Base-by-base conservation (phyloP, 1,140 invertebrate species). In the Luehdorfia chinensis region DNA sequence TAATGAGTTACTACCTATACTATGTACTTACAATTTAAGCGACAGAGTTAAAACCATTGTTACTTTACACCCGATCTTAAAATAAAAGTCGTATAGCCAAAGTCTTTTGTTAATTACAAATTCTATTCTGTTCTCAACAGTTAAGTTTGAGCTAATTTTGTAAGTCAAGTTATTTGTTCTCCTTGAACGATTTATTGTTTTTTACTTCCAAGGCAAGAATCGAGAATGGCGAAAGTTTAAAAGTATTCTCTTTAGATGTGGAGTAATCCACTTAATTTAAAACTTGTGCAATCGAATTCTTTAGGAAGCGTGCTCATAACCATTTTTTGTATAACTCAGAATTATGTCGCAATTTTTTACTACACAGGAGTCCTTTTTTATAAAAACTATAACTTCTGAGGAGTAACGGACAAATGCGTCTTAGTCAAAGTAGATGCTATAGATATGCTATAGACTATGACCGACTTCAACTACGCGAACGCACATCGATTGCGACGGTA, bases 161-260 rank as follows among this genome's bases (percentile, higher is more conserved):
- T 59, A 59, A 63, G 51, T 66, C 57, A 47, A 76, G 58, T 64
- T 74, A 67, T 72, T 69, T 70, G 68, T 72, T 74, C 63, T 63
- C 60, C 54, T 54, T 59, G 62, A 68, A 64, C 56, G 50, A 75
- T 77, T 77, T 77, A 77, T 73, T 41, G 37, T 41, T 41, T 41
- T 41, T 16, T 14, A 33, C 31, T 33, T 27, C 37, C 13, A 41
- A 43, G 39, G 39, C 39, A 43, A 43, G 39, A 41, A 50, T 50
- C 48, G 39, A 41, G 59, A 55, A 53, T 41, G 34, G 47, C 23
- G 47, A 55, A 66, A 66, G 53, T 66, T 57, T 45, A 48, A 45
- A 64, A 66, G 68, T 66, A 66, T 69, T 58, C 63, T 33, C 55
- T 55, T 70, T 43, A 34, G 39, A 59, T 55, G 56, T 58, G 59